These are phyloP conservation scores for Apostichopus japonicus DNA, from an alignment of 35 echinoderm and acorn worm species.

Conservation along the genomic window DNA sequence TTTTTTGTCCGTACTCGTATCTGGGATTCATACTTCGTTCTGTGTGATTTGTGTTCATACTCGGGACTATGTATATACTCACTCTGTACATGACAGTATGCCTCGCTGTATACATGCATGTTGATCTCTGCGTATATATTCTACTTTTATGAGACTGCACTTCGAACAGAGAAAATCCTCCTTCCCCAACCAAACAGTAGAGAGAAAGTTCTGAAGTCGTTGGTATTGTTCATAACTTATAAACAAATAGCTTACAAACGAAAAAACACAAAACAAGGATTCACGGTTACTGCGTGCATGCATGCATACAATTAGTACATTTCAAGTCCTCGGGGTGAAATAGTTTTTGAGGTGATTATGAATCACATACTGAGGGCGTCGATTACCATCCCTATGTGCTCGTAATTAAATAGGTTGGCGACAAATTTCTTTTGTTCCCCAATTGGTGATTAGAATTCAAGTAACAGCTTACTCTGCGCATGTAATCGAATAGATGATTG, in stretches of 20 bases:
- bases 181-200: no score
- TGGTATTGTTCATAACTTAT: no score
- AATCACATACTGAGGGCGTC: background rate
- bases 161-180: no score
- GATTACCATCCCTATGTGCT: background rate
- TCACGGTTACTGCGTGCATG: background rate
- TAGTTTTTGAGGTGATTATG: background rate
- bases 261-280: background rate
- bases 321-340: background rate
- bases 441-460: slow-evolving; percentile 43
- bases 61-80: no score
- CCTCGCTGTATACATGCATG: no score
- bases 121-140: background rate
- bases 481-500: background rate
- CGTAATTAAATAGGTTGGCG: slow-evolving; percentile 31
- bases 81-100: no score
- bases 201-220: no score
- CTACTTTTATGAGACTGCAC: no score
- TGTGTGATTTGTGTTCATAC: no score
- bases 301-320: background rate
- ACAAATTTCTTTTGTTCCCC: slow-evolving; percentile 53
- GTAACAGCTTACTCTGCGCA: slow-evolving; percentile 5
- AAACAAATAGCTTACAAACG: no score
- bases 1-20: no score
- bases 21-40: no score